Conservation (phyloP, 2,888 invertebrate species). For the Scotopteryx bipunctaria region DNA sequence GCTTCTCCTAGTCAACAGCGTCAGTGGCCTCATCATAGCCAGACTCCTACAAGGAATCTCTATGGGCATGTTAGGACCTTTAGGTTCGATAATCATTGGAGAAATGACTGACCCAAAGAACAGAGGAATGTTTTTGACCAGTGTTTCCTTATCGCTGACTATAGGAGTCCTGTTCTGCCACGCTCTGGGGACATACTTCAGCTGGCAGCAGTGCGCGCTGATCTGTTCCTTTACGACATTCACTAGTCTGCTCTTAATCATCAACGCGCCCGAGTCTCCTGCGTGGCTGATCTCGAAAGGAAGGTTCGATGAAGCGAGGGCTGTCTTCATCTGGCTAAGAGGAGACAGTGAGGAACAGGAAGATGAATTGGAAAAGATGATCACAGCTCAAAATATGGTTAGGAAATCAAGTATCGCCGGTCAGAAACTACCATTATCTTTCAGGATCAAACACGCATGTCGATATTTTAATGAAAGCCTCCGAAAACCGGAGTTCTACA, state of each 20-base stretch:
- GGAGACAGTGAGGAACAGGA: conserved; percentile 68
- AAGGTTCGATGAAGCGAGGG: conserved; percentile 79
- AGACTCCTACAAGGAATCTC: conserved; percentile 80
- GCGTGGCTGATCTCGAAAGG: conserved; percentile 86
- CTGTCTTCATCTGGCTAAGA: conserved; percentile 83
- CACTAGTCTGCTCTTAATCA: conserved; percentile 76
- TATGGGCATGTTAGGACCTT: conserved; percentile 82
- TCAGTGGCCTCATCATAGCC: conserved; percentile 72
- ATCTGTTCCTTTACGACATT: conserved; percentile 78
- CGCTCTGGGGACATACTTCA: conserved; percentile 82
- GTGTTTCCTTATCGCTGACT: conserved; percentile 84
- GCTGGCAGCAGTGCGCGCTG: conserved; percentile 83
- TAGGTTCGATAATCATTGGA: conserved; percentile 82
- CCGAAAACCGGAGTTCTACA: conserved; percentile 81
- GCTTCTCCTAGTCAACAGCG: conserved; percentile 73
- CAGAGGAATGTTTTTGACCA: conserved; percentile 84
- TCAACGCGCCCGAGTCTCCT: conserved; percentile 86
- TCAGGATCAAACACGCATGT: conserved; percentile 48
- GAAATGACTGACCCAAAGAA: conserved; percentile 84
- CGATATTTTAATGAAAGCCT: conserved; percentile 56
- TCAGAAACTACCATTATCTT: conserved; percentile 46
- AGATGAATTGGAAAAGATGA: conserved; percentile 75
- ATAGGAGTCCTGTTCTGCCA: conserved; percentile 85
- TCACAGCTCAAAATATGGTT: conserved; percentile 64
- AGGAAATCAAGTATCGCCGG: conserved; percentile 61